Evolutionary conservation across 2,797 vertebrate genomes (phyloP).

Genomic region (Staurois parvus): DNA sequence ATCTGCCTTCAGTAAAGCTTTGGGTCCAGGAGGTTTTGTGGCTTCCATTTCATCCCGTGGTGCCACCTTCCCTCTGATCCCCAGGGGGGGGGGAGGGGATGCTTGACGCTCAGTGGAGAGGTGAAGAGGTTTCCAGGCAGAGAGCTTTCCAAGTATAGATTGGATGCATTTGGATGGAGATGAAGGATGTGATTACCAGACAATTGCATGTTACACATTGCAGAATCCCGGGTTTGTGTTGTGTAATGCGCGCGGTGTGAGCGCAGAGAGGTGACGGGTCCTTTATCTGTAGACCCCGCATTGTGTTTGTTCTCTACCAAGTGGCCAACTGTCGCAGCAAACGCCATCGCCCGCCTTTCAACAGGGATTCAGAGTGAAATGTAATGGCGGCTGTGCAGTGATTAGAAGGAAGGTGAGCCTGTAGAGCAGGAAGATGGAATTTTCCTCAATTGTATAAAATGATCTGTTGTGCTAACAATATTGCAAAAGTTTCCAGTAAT

Average conservation of each 20-base stretch:
- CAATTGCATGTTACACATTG: background rate
- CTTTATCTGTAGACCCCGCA: background rate
- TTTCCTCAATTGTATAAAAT: no score
- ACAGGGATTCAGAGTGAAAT: background rate
- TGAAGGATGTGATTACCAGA: background rate
- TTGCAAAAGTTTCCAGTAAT: no score
- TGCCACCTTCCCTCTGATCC: background rate
- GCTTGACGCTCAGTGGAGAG: background rate
- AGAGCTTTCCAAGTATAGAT: background rate
- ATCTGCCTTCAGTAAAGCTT: no score
- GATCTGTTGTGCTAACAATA: no score
- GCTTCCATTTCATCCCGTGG: background rate
- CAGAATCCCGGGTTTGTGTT: no score
- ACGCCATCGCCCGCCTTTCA: background rate
- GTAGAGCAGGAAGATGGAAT: no score
- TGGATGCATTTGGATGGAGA: background rate
- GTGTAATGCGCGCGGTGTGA: no score
- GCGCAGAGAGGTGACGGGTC: no score
- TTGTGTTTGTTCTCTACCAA: background rate
- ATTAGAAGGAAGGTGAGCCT: no score
- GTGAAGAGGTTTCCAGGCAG: background rate
- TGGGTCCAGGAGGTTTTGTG: no score
- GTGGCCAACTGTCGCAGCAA: no score
- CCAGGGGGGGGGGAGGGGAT: background rate
- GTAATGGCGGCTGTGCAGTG: no score